These are phyloP conservation scores for Chrysina gloriosa DNA, from an alignment of 2,888 invertebrate species.

Conservation along the genomic window DNA sequence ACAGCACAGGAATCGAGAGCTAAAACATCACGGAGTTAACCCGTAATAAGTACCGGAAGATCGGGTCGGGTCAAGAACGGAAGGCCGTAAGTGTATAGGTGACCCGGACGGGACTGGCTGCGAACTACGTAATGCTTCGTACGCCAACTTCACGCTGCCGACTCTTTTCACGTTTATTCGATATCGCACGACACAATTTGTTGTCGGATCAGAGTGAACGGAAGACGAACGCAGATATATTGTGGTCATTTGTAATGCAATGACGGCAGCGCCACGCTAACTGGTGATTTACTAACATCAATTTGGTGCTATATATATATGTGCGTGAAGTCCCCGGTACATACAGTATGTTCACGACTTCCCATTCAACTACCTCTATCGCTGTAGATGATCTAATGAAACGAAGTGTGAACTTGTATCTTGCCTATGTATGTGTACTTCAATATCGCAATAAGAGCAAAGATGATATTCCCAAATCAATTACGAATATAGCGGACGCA, in stretches of 20 bases:
- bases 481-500: too few relatives aligned
- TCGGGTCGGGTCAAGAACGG: constrained; percentile 48
- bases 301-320: constrained; percentile 48
- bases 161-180: constrained; percentile 26
- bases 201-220: constrained; percentile 52
- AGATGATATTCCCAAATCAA: too few relatives aligned
- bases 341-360: too few relatives aligned
- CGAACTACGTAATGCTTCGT: background rate
- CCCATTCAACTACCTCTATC: too few relatives aligned
- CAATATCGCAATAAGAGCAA: too few relatives aligned
- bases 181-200: constrained; percentile 52
- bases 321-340: background rate
- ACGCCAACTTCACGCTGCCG: constrained; percentile 4
- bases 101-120: constrained; percentile 33
- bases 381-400: too few relatives aligned
- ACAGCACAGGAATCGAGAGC: constrained; percentile 2
- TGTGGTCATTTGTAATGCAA: constrained; percentile 62
- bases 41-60: constrained; percentile 50
- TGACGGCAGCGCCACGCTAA: constrained; percentile 59
- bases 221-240: constrained; percentile 61
- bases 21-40: constrained; percentile 44
- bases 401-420: too few relatives aligned
- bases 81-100: constrained; percentile 46
- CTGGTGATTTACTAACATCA: constrained; percentile 62
- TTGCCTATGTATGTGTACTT: too few relatives aligned